Evolutionary conservation across 1,140 invertebrate genomes (phyloP).

Genomic region (Ooceraea biroi): DNA sequence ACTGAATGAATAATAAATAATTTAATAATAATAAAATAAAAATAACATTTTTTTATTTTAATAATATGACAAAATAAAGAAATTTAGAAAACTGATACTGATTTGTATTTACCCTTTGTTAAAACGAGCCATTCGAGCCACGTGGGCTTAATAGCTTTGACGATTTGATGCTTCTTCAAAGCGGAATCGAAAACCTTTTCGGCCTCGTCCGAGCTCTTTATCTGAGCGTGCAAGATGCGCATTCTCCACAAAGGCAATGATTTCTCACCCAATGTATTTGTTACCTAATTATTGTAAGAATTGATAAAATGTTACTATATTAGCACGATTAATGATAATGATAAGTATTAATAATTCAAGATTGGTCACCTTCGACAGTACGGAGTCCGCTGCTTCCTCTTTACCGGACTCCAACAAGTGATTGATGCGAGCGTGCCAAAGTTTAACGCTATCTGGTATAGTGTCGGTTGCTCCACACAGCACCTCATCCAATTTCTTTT

Average conservation of each 20-base stretch:
- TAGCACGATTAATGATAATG: background rate
- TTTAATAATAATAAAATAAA: too few relatives aligned
- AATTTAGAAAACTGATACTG: background rate
- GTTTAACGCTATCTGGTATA: slow-evolving; percentile 82
- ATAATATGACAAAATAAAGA: slow-evolving; percentile 7
- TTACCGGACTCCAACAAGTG: slow-evolving; percentile 80
- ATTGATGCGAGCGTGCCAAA: slow-evolving; percentile 85
- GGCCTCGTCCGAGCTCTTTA: slow-evolving; percentile 81
- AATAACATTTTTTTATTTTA: slow-evolving; percentile 16
- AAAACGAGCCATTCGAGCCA: slow-evolving; percentile 86
- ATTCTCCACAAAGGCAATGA: slow-evolving; percentile 85
- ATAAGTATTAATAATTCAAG: background rate
- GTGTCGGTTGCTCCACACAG: slow-evolving; percentile 83
- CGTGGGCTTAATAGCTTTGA: slow-evolving; percentile 83
- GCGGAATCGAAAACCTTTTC: slow-evolving; percentile 85
- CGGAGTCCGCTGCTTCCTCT: slow-evolving; percentile 77
- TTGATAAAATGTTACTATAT: slow-evolving; percentile 8
- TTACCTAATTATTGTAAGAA: slow-evolving; percentile 74
- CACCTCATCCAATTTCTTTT: slow-evolving; percentile 82
- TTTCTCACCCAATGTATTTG: slow-evolving; percentile 80
- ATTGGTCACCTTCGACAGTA: slow-evolving; percentile 79
- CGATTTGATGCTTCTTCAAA: slow-evolving; percentile 80
- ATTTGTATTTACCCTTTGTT: slow-evolving; percentile 78
- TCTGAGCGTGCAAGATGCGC: slow-evolving; percentile 84
- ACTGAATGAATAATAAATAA: too few relatives aligned